Conservation (phyloP, 2,888 invertebrate genomes). For the Xanthorhoe spadicearia region DNA sequence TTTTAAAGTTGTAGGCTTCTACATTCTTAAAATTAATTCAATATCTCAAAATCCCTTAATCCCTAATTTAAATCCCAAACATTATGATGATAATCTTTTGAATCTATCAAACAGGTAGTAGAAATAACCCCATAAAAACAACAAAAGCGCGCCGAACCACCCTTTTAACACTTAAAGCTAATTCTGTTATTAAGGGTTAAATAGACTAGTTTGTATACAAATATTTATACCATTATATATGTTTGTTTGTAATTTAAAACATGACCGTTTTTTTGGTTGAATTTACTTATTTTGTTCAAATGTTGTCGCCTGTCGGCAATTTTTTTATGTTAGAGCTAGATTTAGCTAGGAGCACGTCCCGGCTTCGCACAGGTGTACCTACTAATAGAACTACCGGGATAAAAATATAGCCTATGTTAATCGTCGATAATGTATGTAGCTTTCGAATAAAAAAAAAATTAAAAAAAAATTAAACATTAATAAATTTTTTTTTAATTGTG, state of each 20-base stretch:
- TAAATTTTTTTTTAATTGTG: too few relatives aligned
- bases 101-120: conserved; percentile 22
- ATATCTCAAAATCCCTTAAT: neutral
- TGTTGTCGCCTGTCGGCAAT: neutral
- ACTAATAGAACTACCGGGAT: too few relatives aligned
- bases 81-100: conserved; percentile 21
- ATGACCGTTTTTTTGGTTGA: too few relatives aligned
- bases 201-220: conserved; percentile 52
- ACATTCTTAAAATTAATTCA: neutral
- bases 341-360: too few relatives aligned
- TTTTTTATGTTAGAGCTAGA: too few relatives aligned
- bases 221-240: conserved; percentile 45
- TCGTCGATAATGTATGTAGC: too few relatives aligned
- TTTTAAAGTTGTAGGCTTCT: too few relatives aligned
- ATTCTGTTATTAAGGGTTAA: conserved; percentile 50
- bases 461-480: too few relatives aligned
- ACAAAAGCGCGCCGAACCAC: conserved; percentile 38
- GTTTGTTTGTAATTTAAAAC: neutral
- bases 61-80: conserved; percentile 6
- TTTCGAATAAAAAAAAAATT: too few relatives aligned
- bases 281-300: too few relatives aligned
- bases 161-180: conserved; percentile 41
- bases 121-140: conserved; percentile 36
- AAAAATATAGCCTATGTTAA: too few relatives aligned
- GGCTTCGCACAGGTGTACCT: too few relatives aligned